Percentiles rank a stretch among this genome's conserved stretches.
Evolutionary conservation across 2,797 vertebrate species (phyloP).

Genomic region (Amniataba percoides): DNA sequence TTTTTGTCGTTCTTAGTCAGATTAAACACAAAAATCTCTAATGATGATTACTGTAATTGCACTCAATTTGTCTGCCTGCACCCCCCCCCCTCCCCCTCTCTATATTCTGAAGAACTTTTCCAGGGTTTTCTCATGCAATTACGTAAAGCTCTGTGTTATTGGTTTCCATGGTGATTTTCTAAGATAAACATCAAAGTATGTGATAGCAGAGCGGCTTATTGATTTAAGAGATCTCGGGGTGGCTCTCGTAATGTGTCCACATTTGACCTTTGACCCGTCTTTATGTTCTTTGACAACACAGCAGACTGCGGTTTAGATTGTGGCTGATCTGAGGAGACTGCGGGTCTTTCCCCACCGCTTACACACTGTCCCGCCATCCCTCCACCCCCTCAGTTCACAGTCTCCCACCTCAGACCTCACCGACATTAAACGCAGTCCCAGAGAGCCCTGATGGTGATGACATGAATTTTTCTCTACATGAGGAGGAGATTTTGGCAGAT

Average conservation of each 20-base stretch:
- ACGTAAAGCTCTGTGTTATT: slow-evolving; percentile 57
- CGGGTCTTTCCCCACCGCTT: slow-evolving; percentile 7
- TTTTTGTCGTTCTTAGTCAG: slow-evolving; percentile 70
- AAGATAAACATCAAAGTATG: slow-evolving; percentile 76
- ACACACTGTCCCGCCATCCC: slow-evolving; percentile 27
- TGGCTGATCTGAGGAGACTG: slow-evolving; percentile 23
- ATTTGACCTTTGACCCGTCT: slow-evolving; percentile 68
- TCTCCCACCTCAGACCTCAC: slow-evolving; percentile 23
- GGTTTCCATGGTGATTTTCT: slow-evolving; percentile 71
- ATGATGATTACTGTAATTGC: slow-evolving; percentile 83
- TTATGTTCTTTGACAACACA: slow-evolving; percentile 69
- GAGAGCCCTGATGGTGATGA: not conserved
- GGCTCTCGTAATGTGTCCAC: slow-evolving; percentile 55
- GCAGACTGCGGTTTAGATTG: slow-evolving; percentile 41
- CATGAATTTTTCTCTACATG: slow-evolving; percentile 1
- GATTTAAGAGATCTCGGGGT: slow-evolving; percentile 63
- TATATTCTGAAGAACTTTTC: slow-evolving; percentile 42
- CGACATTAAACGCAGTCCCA: slow-evolving; percentile 10
- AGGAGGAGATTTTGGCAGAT: slow-evolving; percentile 27
- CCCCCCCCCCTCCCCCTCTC: slow-evolving; percentile 24
- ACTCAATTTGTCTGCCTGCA: slow-evolving; percentile 78
- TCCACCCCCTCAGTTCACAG: slow-evolving; percentile 50
- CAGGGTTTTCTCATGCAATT: slow-evolving; percentile 72
- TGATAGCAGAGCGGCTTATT: slow-evolving; percentile 65
- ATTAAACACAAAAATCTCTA: slow-evolving; percentile 75